Evolutionary conservation across 2,113 vertebrate genomes (phyloP), one percentile per base, ranked within the genome.

Genomic region (Rafetus swinhoei): DNA sequence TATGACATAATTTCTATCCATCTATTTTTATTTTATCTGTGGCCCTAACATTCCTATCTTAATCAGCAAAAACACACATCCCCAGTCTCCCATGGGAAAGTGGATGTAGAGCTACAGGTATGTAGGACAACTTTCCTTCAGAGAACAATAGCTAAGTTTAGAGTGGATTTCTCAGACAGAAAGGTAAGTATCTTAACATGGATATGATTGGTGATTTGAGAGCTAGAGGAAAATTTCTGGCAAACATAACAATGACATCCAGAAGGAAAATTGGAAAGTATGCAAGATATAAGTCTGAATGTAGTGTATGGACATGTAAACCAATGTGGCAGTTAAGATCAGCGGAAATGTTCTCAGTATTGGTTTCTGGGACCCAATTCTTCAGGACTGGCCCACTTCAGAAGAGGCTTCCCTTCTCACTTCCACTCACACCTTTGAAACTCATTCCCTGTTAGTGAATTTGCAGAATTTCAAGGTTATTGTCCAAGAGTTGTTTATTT

Each of bases 91-190:
- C 54, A 19, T 90, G 88, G 85, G 57, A 85, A 94, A 94, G 62
- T 62, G 56, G 81, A 82, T 62, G 10, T 55, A 84, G 0, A 0
- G 82, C 94, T 95, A 87, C 91, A 91, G 90, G 45, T 72, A 96
- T 92, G 93, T 94, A 93, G 95, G 93, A 97, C 96, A 97, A 97
- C 96, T 95, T 96, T 82, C 96, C 96, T 93, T 96, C 62, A 97
- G 97, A 97, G 97, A 97, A 94, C 96, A 97, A 97, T 81, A 92
- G 52, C 82, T 92, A 88, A 90, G 6, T 8, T 35, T 35, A 89
- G 18, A 93, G 35, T 50, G n/a, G 86, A 91, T 92, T 12, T 5
- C 90, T 94, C 45, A 90, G 86, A 14, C 15, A 29, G 74, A 93
- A 82, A 50, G 8, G 35, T 84, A 55, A 0, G 0, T 74, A 39